Conservation (phyloP, 1,140 invertebrate genomes). For the Cecropterus lyciades region DNA sequence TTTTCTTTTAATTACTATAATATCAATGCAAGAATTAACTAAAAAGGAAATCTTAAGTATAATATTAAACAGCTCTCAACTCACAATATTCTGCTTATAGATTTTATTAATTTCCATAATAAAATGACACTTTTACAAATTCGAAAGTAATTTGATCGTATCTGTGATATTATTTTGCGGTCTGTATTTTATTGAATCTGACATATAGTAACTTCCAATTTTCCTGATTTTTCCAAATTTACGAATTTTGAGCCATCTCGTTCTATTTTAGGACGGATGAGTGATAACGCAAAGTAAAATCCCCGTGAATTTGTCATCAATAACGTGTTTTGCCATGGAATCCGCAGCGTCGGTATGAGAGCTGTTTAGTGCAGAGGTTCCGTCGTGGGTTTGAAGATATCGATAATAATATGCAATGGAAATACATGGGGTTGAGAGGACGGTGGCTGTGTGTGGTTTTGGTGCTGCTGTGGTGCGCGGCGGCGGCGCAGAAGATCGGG, state of each 20-base stretch:
- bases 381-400: slow-evolving; percentile 43
- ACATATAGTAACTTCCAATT: slow-evolving; percentile 51
- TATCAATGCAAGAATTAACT: no score
- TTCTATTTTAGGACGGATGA: slow-evolving; percentile 75
- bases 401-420: slow-evolving; percentile 76
- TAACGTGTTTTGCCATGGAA: slow-evolving; percentile 54
- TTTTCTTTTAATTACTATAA: no score
- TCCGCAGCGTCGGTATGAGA: slow-evolving; percentile 50
- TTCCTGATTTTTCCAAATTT: slow-evolving; percentile 57
- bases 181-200: slow-evolving; percentile 22
- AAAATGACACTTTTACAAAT: no score
- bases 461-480: slow-evolving; percentile 53
- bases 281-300: slow-evolving; percentile 67
- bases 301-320: slow-evolving; percentile 43
- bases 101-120: no score
- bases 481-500: slow-evolving; percentile 84
- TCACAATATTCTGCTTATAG: no score
- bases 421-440: slow-evolving; percentile 66
- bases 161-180: no score
- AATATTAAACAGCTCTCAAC: no score
- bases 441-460: slow-evolving; percentile 64
- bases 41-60: no score
- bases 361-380: slow-evolving; percentile 57
- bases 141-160: no score
- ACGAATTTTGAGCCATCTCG: slow-evolving; percentile 62